Evolutionary conservation across 2,797 vertebrate genomes (phyloP), one percentile per base, ranked within the genome.

Genomic region (Macrochelys suwanniensis): DNA sequence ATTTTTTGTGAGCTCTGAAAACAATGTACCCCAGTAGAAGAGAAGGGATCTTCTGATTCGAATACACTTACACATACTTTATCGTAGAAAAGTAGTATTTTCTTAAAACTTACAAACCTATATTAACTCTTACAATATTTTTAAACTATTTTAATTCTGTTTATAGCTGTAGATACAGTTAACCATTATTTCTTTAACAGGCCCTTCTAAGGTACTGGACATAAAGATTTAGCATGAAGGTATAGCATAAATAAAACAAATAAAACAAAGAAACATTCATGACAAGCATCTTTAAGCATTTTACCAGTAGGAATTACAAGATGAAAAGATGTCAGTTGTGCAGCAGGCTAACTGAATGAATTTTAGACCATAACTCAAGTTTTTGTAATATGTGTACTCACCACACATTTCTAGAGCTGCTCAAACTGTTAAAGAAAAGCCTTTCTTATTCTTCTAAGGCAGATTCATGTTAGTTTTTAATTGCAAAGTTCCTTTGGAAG

Each of bases 171-270:
- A 80, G 12, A 47, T 37, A 16, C 13, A 79, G 78, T 79, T 93
- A 82, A 50, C 26, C 9, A 33, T 87, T 85, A 71, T 90, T 78
- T 37, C 49, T 78, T 79, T 90, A n/a, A 95, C 87, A 10, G 86
- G 21, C 1, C 0, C 3, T 65, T 65, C 79, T 56, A 57, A 10
- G 57, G 82, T 88, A 95, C 25, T 5, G 25, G 17, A 79, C 91
- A 31, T 47, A 92, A 81, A 7, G 13, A 71, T 87, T 89, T 50
- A 5, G 11, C 4, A 0, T 17, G 6, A 50, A 13, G 49, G 49
- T 25, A 54, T 8, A 84, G 93, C 68, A 21, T 6, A 4, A 77
- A 5, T 15, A 74, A 90, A 84, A 87, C 10, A 87, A 82, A 71
- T 68, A 49, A 91, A 89, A 11, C 33, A 4, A 2, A 77, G 42